Base-by-base conservation (phyloP, 2,888 invertebrate species). In the Philereme transversata region DNA sequence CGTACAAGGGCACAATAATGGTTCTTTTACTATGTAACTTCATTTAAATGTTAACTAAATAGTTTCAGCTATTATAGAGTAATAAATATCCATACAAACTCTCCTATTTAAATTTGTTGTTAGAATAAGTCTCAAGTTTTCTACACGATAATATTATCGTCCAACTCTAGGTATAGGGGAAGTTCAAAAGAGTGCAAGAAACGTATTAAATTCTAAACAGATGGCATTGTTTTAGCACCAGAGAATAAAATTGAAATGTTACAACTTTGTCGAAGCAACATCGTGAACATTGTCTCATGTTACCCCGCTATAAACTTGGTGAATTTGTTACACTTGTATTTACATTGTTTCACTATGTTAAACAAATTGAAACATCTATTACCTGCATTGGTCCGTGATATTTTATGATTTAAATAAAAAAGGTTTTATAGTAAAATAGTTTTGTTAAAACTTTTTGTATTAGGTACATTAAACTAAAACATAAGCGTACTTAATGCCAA, bases 211-310 rank as follows among this genome's bases (percentile, higher is more conserved):
- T 41, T 53, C 38, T 36, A 52, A 57, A 49, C 36, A 33, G 38
- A 46, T 46, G 36, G 50, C 50, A 50, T 53, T 62, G 46, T 62
- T 44, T 5, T 40, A 49, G 34, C 9, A n/a, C 38, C 47, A 36
- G n/a, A 43, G 34, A 38, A 52, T 48, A 41, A 51, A 53, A 59
- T 59, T 49, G 48, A 49, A 53, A 61, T 53, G 44, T 57, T 57
- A 57, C 52, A 57, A 45, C 60, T 9, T 51, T 38, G 10, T 64
- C 67, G 66, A 60, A 59, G 65, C 51, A 61, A 48, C 60, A 64
- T 53, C 62, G 50, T 47, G 51, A 33, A 60, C 50, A 48, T 47
- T 57, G 49, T 62, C 64, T 67, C 68, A 61, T 67, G 61, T 61
- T 49, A 61, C 60, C 11, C 7, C 33, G 10, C 45, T 38, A 5